Evolutionary conservation across 1,140 invertebrate species (phyloP).

Genomic region (Heliconius hermathena): DNA sequence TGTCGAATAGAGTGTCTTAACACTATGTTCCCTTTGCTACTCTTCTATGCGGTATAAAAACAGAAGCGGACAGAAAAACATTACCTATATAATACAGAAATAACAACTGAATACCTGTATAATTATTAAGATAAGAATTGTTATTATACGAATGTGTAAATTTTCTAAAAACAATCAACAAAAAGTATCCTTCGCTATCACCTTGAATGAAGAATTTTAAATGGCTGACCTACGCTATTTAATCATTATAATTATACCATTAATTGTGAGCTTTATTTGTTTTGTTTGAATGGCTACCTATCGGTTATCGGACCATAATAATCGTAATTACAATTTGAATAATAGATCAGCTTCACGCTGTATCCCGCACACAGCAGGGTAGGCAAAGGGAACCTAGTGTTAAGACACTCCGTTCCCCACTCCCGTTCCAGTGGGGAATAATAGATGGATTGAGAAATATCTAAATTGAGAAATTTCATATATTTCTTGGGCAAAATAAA

Average conservation of each 20-base stretch:
- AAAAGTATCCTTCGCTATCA: constrained; percentile 12
- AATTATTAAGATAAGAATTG: not conserved
- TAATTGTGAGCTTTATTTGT: constrained; percentile 6
- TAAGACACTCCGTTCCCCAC: too few relatives aligned
- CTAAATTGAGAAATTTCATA: not conserved
- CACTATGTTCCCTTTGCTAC: too few relatives aligned
- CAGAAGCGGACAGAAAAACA: too few relatives aligned
- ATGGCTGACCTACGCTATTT: constrained; percentile 3
- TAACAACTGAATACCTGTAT: too few relatives aligned
- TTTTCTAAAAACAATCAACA: not conserved
- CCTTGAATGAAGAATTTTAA: constrained; percentile 2
- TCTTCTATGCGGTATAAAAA: too few relatives aligned
- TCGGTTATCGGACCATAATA: not conserved
- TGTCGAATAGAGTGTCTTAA: too few relatives aligned
- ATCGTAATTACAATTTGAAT: not conserved
- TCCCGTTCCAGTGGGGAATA: too few relatives aligned
- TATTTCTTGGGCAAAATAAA: not conserved
- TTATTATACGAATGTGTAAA: not conserved
- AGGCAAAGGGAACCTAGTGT: too few relatives aligned
- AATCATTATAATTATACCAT: not conserved
- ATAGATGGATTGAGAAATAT: not conserved
- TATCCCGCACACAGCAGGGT: too few relatives aligned
- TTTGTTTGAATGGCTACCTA: not conserved
- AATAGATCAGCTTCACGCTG: too few relatives aligned
- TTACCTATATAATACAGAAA: too few relatives aligned